Base-by-base conservation (phyloP, 2,888 invertebrate genomes). In the Microctonus hyperodae region DNA sequence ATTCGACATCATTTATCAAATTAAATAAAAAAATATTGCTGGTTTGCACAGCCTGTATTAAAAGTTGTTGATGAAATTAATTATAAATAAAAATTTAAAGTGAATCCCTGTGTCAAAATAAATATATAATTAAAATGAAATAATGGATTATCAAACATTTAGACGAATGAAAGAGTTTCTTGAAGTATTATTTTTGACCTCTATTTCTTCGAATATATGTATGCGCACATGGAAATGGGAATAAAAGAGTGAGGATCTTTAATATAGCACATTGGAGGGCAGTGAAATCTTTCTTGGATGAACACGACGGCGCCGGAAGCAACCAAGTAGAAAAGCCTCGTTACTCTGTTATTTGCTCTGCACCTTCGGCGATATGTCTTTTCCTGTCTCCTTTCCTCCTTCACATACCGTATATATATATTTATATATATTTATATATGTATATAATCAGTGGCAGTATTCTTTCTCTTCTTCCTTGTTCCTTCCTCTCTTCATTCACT, bases 301-400 rank as follows among this genome's bases (percentile, higher is more conserved):
- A 16, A 62, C 40, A 16, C 11, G 25, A 55, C 22, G 37, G 37
- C 35, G 62, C 53, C 53, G 37, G 53, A 62, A 62, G 62, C 53
- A 53, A 23, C 62, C 53, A 62, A 62, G 53, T 53, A 53, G 53
- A 64, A 64, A 64, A 64, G 56, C 22, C 56, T 56, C 44, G 63
- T 64, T 64, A 64, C 55, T 31, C 6, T 56, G 22, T 33, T 64
- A 55, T 64, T 55, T 64, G 56, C 44, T 64, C 48, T 40, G 48
- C 48, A 64, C 56, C 63, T 64, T 64, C n/a, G 56, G 63, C 56
- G 56, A 55, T 53, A 25, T 62, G 44, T 64, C 44, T 64, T 56
- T 53, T 16, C 40, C n/a, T 2, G 48, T 33, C 22, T 48, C 40
- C 48, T 13, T 13, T 25, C 1, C 53, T 51, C 55, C 13, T 33